Base-by-base conservation (phyloP, 2,797 vertebrate genomes). In the Lacerta viridis region DNA sequence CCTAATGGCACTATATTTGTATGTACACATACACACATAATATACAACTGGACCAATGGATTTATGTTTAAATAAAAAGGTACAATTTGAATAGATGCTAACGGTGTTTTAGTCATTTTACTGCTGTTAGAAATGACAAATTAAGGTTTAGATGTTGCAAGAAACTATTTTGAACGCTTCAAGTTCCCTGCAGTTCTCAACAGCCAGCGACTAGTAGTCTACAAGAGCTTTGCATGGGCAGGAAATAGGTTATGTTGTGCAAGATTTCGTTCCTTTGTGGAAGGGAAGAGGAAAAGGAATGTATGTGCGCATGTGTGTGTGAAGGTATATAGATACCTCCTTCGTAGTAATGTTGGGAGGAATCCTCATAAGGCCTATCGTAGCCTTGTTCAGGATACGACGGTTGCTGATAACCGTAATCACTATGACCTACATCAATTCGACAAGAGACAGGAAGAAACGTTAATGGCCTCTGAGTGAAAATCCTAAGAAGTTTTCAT, bases 341-440 rank as follows among this genome's bases (percentile, higher is more conserved):
- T 96, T 97, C 96, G 97, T 96, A 98, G 97, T 97, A 97, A 97
- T 97, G 97, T 97, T 97, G 97, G 95, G 97, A 98, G 97, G 97
- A 97, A 97, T 98, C 98, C 98, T 98, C 98, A 96, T 97, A 98
- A 98, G 98, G 97, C 97, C 97, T 98, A 97, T 98, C 97, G 97
- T 97, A 98, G 97, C 97, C 97, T 97, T 98, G 97, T 97, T 98
- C 98, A 97, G 97, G 97, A 97, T 97, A 98, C 97, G 97, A 97
- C 97, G 97, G 97, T 96, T 98, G 97, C 97, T 97, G 97, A 97
- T 98, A 98, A 98, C 97, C 97, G 97, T 97, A 97, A 97, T 97
- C 97, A 98, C 97, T 97, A 98, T 97, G 97, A 98, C 97, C 97
- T 98, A 97, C 97, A 98, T 97, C 96, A 97, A 97, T 98, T 98